These are phyloP conservation scores for Dicroscelio sp. DNA, from an alignment of 2,888 invertebrate species.

Conservation along the genomic window DNA sequence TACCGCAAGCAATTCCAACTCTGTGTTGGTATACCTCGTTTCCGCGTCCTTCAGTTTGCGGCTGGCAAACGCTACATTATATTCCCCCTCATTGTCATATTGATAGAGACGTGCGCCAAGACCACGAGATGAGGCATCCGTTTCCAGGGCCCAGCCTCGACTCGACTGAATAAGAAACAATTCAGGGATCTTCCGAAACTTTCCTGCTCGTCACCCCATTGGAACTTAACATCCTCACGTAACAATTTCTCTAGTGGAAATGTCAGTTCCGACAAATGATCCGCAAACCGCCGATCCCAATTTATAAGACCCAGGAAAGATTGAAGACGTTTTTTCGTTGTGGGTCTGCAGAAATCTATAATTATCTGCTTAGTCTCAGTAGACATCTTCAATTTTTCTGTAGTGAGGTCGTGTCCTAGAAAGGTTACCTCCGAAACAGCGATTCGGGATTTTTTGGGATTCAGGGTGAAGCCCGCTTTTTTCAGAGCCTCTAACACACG, in stretches of 20 bases:
- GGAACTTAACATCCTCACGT: background rate
- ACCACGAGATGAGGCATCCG: too few relatives aligned
- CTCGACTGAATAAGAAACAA: background rate
- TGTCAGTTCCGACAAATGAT: background rate
- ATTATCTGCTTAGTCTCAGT: background rate
- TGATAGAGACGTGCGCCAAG: background rate
- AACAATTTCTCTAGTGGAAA: background rate
- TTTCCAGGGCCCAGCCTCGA: background rate
- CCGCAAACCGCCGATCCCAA: background rate
- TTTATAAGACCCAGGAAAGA: background rate
- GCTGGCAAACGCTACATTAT: slow-evolving; percentile 6
- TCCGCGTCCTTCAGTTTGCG: background rate
- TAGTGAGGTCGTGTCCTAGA: background rate
- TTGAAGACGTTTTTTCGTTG: background rate
- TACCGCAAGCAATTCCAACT: background rate
- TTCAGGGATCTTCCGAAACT: background rate
- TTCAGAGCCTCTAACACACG: background rate
- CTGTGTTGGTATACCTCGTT: slow-evolving; percentile 14
- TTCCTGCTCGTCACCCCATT: background rate
- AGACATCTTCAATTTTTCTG: background rate
- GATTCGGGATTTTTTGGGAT: background rate
- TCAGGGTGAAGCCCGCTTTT: background rate
- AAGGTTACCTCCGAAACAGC: background rate
- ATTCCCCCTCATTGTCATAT: background rate
- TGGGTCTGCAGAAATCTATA: background rate